Evolutionary conservation across 2,888 invertebrate genomes (phyloP), one percentile per base, ranked within the genome.

Genomic region (Drosophila recens): DNA sequence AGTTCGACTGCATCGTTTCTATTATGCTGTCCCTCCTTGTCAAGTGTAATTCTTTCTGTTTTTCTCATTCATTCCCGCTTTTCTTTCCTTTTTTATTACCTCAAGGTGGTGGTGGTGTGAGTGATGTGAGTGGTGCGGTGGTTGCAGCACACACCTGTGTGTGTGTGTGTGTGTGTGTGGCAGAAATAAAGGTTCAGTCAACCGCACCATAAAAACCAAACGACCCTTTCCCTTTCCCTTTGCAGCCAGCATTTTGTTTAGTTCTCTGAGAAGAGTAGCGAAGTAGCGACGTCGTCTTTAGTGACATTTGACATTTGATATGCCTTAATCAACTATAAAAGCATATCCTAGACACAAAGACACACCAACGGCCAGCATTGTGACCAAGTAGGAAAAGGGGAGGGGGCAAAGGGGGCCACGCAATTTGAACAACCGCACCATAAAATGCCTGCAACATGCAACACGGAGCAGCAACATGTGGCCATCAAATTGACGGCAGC

Each of bases 271-370:
- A 82, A 68, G 86, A 78, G n/a, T n/a, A n/a, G 74, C 4, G 20
- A 20, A 8, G 30, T 67, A 59, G 69, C 66, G 27, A 6, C 79
- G 80, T 82, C 80, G 80, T 66, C 76, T 75, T 74, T 72, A 65
- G 75, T 82, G 85, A 86, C 86, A 86, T 86, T 88, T 86, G 88
- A 88, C 86, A 86, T 86, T 88, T 86, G 89, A 86, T 86, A 86
- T 83, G 89, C 84, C 87, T 87, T 86, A 86, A 86, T 86, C 86
- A 88, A 86, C 82, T 83, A 86, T 88, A 86, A 86, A 83, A 86
- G 89, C 80, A 79, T 76, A 64, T 67, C 54, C 69, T 67, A 73
- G 78, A 72, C 78, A 72, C 77, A 72, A 75, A 72, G 67, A 42
- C 67, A 59, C 20, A 27, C 27, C 27, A 27, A 5, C 51, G 40